phyloP scores from a whole-genome alignment of 2,888 invertebrate species.

The Macrophya alboannulata region DNA sequence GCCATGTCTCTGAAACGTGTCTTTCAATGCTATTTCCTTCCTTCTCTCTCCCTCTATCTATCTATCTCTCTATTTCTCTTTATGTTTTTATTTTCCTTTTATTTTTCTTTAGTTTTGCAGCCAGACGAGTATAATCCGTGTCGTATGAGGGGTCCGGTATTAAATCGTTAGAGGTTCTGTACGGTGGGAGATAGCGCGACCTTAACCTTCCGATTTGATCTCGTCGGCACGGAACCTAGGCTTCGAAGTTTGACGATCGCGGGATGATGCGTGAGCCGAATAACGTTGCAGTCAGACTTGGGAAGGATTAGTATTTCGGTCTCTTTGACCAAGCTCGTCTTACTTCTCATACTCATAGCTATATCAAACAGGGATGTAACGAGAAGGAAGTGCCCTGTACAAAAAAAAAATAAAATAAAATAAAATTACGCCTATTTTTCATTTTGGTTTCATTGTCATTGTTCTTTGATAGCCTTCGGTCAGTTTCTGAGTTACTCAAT shows the following conservation, averaged over 20 bases:
- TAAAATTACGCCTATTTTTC: not conserved
- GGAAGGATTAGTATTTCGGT: constrained; percentile 37
- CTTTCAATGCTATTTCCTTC: not conserved
- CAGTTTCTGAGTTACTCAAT: not conserved
- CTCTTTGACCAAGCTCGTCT: constrained; percentile 16
- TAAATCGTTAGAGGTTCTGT: not conserved
- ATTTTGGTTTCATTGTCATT: not conserved
- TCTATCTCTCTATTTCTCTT: constrained; percentile 60
- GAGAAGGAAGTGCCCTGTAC: not conserved
- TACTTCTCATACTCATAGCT: constrained; percentile 2
- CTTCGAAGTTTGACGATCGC: constrained; percentile 41
- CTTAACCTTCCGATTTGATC: constrained; percentile 68
- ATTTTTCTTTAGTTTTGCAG: constrained; percentile 59
- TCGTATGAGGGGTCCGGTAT: not conserved
- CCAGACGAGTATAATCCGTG: constrained; percentile 50
- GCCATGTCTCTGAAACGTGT: constrained; percentile 25
- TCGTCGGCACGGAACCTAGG: constrained; percentile 59
- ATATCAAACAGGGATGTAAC: not conserved
- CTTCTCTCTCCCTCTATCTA: constrained; percentile 60
- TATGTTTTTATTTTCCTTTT: constrained; percentile 58
- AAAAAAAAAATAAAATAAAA: not conserved
- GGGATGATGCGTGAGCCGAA: constrained; percentile 42
- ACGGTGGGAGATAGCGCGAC: constrained; percentile 61
- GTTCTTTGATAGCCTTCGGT: not conserved
- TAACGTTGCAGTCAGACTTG: constrained; percentile 33